A percentile compares a stretch with the other conserved stretches of the same genome.
Conservation (phyloP, 2,888 invertebrate species). For the Oligia strigilis region DNA sequence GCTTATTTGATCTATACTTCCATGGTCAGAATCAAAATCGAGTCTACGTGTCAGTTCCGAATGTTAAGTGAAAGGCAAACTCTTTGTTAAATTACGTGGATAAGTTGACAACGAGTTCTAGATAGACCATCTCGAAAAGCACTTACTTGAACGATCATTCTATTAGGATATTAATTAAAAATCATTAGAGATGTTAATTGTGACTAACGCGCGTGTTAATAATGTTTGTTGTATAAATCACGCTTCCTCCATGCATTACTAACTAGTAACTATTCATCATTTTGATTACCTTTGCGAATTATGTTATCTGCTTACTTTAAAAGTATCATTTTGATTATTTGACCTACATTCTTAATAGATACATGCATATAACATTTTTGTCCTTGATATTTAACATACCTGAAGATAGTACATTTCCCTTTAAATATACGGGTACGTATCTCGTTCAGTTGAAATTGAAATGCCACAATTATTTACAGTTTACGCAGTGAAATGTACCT, state of each 20-base stretch:
- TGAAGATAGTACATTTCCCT: slow-evolving; percentile 51
- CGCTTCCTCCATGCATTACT: slow-evolving; percentile 38
- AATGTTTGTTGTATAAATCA: slow-evolving; percentile 40
- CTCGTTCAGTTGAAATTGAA: slow-evolving; percentile 1
- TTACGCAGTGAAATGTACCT: neutral
- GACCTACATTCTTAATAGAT: slow-evolving; percentile 63
- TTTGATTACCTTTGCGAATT: slow-evolving; percentile 47
- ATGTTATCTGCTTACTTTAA: slow-evolving; percentile 44
- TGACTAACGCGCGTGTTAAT: slow-evolving; percentile 34
- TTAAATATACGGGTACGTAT: slow-evolving; percentile 41
- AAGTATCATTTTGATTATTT: slow-evolving; percentile 57
- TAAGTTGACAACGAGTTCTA: slow-evolving; percentile 77
- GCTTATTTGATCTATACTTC: slow-evolving; percentile 73
- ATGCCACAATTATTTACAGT: slow-evolving; percentile 12
- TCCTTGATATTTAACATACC: slow-evolving; percentile 68
- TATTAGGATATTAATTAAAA: slow-evolving; percentile 50
- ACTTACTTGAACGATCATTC: slow-evolving; percentile 55
- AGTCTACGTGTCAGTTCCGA: slow-evolving; percentile 88
- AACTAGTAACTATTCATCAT: slow-evolving; percentile 27
- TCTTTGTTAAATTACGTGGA: slow-evolving; percentile 86
- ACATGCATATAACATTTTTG: slow-evolving; percentile 46
- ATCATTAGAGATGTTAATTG: slow-evolving; percentile 30
- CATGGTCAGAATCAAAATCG: slow-evolving; percentile 79
- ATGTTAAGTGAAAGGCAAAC: slow-evolving; percentile 89
- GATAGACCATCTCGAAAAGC: slow-evolving; percentile 64